These are phyloP conservation scores for Neolamprologus brichardi DNA, from an alignment of 2,113 vertebrate species.

Conservation along the genomic window DNA sequence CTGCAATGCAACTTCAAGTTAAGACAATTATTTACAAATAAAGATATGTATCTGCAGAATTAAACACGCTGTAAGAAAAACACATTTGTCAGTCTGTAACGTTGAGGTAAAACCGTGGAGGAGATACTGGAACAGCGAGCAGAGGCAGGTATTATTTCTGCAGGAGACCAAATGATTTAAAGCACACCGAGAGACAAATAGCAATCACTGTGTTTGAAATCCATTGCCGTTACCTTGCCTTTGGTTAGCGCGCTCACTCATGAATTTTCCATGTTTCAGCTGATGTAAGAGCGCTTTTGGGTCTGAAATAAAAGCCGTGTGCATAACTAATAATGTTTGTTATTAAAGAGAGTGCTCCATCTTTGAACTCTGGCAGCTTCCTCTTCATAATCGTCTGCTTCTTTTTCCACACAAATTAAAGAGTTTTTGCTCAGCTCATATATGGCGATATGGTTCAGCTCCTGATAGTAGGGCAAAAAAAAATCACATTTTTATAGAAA, in stretches of 20 bases:
- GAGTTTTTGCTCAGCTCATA: neutral
- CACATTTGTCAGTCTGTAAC: neutral
- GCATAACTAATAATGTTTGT: constrained; percentile 54
- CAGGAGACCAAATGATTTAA: constrained; percentile 10
- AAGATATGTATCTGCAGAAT: neutral
- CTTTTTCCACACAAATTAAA: neutral
- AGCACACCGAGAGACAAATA: constrained; percentile 30
- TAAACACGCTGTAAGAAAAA: neutral
- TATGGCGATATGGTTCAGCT: neutral
- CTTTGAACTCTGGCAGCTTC: constrained; percentile 35
- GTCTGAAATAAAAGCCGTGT: constrained; percentile 59
- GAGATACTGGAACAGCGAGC: neutral
- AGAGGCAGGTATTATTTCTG: neutral
- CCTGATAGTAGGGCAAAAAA: neutral
- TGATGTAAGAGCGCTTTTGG: constrained; percentile 65
- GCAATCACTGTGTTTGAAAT: constrained; percentile 39
- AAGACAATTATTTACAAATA: neutral
- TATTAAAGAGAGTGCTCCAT: constrained; percentile 35
- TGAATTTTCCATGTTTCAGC: constrained; percentile 50
- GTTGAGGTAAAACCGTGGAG: neutral
- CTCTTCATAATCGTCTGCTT: neutral
- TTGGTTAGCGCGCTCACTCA: constrained; percentile 26
- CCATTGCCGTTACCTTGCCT: constrained; percentile 32
- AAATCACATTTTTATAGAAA: neutral
- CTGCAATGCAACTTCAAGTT: neutral